Percentiles rank a stretch among this genome's conserved stretches.
Evolutionary conservation across 2,113 vertebrate genomes (phyloP).

Genomic region (Odocoileus hemionus): DNA sequence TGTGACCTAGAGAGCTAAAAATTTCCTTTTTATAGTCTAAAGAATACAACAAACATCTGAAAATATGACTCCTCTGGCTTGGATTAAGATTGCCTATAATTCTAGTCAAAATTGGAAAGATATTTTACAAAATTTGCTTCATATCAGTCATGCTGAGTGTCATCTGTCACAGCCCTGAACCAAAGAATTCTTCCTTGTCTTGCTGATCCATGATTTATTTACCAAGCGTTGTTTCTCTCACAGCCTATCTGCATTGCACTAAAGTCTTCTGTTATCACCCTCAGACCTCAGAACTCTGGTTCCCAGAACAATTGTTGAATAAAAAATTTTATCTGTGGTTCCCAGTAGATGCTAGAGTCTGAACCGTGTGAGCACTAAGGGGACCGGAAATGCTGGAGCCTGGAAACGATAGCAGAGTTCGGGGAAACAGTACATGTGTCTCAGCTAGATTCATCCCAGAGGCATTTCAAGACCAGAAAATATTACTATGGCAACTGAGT

Average conservation of each 20-base stretch:
- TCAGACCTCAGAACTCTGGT: slow-evolving; percentile 34
- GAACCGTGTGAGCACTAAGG: background rate
- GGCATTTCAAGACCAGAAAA: slow-evolving; percentile 34
- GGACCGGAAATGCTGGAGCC: slow-evolving; percentile 41
- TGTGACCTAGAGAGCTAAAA: slow-evolving; percentile 49
- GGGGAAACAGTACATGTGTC: slow-evolving; percentile 17
- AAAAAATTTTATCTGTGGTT: slow-evolving; percentile 10
- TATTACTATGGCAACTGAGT: slow-evolving; percentile 75
- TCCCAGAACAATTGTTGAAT: slow-evolving; percentile 29
- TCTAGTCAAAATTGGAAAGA: slow-evolving; percentile 62
- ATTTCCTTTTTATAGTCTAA: slow-evolving; percentile 60
- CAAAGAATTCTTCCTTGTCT: slow-evolving; percentile 44
- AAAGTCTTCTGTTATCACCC: slow-evolving; percentile 22
- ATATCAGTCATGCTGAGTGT: slow-evolving; percentile 48
- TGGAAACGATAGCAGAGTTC: background rate
- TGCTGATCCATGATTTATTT: slow-evolving; percentile 61
- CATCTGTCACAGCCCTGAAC: slow-evolving; percentile 29
- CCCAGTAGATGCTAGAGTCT: background rate
- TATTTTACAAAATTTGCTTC: slow-evolving; percentile 61
- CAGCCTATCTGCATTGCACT: slow-evolving; percentile 20
- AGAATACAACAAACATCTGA: slow-evolving; percentile 56
- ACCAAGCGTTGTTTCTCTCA: slow-evolving; percentile 21
- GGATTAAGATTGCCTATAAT: slow-evolving; percentile 71
- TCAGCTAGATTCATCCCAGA: slow-evolving; percentile 3
- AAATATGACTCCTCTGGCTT: slow-evolving; percentile 55